Base-by-base conservation (phyloP, 2,113 vertebrate genomes). In the Patagioenas fasciata region DNA sequence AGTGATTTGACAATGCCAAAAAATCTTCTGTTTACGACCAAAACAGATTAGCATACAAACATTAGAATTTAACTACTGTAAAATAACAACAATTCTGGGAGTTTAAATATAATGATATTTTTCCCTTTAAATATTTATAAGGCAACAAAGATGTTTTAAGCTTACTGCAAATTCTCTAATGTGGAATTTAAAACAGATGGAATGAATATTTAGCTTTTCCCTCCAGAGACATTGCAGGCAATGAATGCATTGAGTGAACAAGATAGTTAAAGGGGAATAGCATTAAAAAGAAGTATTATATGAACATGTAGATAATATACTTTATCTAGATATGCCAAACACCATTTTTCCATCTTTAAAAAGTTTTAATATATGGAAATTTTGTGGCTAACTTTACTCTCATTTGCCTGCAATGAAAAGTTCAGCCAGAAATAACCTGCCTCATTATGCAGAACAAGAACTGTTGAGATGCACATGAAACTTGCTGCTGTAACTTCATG, bases 111-210 rank as follows among this genome's bases (percentile, higher is more conserved):
- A 96, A 93, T 93, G 10, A 66, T 89, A 54, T 71, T 95, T 97
- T 47, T 97, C 71, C 69, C 83, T 96, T 97, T 82, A 87, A 95
- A 94, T 96, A 96, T 97, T 97, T 94, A 95, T 94, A 96, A 96
- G 91, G 48, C 70, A 86, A 25, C 36, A 85, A 88, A 95, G 66
- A 75, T 7, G 1, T 92, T 92, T 94, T 78, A 85, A 89, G 47
- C 73, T 96, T 91, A 57, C 62, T 96, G 67, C 32, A 93, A 75
- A 93, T 94, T 96, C 65, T 81, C 80, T 96, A 88, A 92, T 65
- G 51, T 83, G 74, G 57, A 96, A 94, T 92, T 96, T 94, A 89
- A 92, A 97, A 93, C 84, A 97, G 87, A 96, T 85, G 93, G 93
- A 57, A 85, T 79, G 81, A 94, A 78, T 96, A 94, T 96, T 93